Evolutionary conservation across 2,113 vertebrate genomes (phyloP), one percentile per base, ranked within the genome.

Genomic region (Ophthalmolycus amberensis): DNA sequence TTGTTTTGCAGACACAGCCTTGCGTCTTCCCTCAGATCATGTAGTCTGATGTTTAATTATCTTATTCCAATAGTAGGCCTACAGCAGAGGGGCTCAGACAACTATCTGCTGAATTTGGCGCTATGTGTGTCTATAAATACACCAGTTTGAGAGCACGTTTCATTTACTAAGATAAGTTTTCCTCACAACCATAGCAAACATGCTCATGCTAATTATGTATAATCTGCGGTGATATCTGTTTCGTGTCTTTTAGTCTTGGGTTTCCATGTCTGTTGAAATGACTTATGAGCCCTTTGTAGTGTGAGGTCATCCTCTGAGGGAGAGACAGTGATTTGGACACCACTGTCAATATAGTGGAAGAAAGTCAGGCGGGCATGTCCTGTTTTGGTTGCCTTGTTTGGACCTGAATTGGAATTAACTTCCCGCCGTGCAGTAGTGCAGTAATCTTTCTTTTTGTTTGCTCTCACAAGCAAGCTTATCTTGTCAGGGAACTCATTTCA

Each of bases 311-410:
- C 82, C 78, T 76, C 64, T 65, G n/a, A 74, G 81, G 71, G 74
- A 42, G 54, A 62, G 32, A 62, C 58, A 70, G 75, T 78, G 80
- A 77, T 85, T 88, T 82, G 63, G 82, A 88, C 79, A 54, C 77
- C 46, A 40, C 66, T 80, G 80, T 90, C 79, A 79, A 83, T 76
- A 79, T 42, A 25, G 76, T 82, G 69, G 80, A 60, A 58, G 67
- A 85, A 65, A 86, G 74, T 60, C 79, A 38, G 81, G 64, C 66
- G 6, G 84, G 87, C 81, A 78, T 70, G 85, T 89, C 73, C 54
- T 90, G 79, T 90, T 89, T 77, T 75, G 83, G 87, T 86, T 79
- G 82, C 92, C 90, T 80, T 92, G 88, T 92, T 92, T 89, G 89
- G 88, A 76, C 85, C 88, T 89, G 90, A 91, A 84, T 54, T 77